Conservation (phyloP, 2,888 invertebrate species). For the Euspilapteryx auroguttella region DNA sequence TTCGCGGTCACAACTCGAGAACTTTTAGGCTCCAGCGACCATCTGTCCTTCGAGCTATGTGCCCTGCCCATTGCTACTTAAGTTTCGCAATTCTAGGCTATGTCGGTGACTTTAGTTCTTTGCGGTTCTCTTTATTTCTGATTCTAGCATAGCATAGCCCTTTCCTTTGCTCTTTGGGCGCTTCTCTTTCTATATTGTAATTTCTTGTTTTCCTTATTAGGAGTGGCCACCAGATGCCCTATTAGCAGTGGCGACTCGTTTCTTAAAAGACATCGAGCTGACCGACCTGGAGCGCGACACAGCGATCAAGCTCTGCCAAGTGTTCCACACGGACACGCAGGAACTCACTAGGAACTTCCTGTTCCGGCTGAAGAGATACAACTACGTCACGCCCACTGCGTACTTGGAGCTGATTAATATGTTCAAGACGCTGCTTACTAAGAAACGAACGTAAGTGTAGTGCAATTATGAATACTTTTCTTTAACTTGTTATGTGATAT, state of each 20-base stretch:
- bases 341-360: slow-evolving; percentile 60
- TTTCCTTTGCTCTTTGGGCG: too few relatives aligned
- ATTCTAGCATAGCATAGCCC: too few relatives aligned
- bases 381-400: slow-evolving; percentile 92
- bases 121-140: too few relatives aligned
- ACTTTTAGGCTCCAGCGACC: too few relatives aligned
- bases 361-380: slow-evolving; percentile 69
- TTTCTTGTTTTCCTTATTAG: too few relatives aligned
- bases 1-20: too few relatives aligned
- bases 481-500: not conserved
- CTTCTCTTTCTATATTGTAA: too few relatives aligned
- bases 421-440: slow-evolving; percentile 76
- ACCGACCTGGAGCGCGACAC: slow-evolving; percentile 72
- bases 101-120: too few relatives aligned
- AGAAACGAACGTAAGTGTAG: slow-evolving; percentile 70
- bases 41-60: too few relatives aligned
- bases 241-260: slow-evolving; percentile 82
- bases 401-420: slow-evolving; percentile 91
- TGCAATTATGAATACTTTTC: not conserved
- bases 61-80: too few relatives aligned
- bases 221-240: slow-evolving; percentile 94
- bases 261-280: slow-evolving; percentile 79
- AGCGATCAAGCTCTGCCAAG: slow-evolving; percentile 87
- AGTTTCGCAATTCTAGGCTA: too few relatives aligned
- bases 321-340: slow-evolving; percentile 85